Evolutionary conservation across 2,113 vertebrate species (phyloP), one percentile per base, ranked within the genome.

Genomic region (Eulemur macaco): DNA sequence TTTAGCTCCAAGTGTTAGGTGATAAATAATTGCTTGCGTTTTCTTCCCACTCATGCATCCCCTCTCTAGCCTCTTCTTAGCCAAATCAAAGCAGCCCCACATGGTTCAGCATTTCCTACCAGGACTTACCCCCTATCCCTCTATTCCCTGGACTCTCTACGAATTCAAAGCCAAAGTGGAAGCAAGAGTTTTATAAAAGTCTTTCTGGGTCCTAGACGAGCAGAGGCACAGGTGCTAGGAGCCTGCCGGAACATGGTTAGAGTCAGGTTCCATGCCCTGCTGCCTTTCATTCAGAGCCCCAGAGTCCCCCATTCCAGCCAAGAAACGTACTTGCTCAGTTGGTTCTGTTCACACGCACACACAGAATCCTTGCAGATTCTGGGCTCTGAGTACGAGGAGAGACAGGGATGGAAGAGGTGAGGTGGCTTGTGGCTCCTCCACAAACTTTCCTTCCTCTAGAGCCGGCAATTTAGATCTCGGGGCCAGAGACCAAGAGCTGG

Each of bases 401-500:
- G 76, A 11, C n/a, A 31, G 52, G 42, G 21, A 77, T 68, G 80
- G 77, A 89, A 85, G 87, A 64, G 74, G 39, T 90, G 77, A 92
- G 64, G 58, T 69, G 84, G 42, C 56, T 80, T 12, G 1, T 8
- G 50, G 88, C 85, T 63, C 84, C 74, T 94, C 66, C 71, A n/a
- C 27, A 71, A 93, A 91, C 45, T n/a, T 92, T 85, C 90, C 94
- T 95, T 89, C 84, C 83, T 85, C 68, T 47, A 37, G 71, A 93
- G 93, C 60, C 1, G 6, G n/a, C 34, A 12, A 87, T 37, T 66
- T 23, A 39, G 56, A 87, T 42, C 21, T 2, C 34, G n/a, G 71
- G 34, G 47, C 74, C 81, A 50, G 42, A 54, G 73, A 89, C 54
- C 18, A 47, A 86, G 52, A 73, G 68, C 83, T 96, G 94, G 94